A percentile compares a stretch with the other conserved stretches of the same genome.
Evolutionary conservation across 2,888 invertebrate genomes (phyloP).

Genomic region (Linnaemya tessellans): DNA sequence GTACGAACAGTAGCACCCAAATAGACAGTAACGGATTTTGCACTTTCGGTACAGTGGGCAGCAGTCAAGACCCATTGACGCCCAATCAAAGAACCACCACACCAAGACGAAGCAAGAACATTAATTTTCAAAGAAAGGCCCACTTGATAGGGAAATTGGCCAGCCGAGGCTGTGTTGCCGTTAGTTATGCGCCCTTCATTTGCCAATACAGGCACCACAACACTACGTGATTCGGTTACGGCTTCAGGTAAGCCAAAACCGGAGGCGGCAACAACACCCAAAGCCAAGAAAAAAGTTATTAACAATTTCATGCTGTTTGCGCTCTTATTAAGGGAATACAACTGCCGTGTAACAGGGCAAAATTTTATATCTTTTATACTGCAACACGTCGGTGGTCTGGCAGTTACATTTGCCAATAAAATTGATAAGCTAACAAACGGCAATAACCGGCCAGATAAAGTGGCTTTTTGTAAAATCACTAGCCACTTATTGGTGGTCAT

Average conservation of each 20-base stretch:
- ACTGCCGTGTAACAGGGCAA: neutral
- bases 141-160: slow-evolving; percentile 77
- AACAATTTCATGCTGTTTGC: slow-evolving; percentile 76
- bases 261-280: slow-evolving; percentile 73
- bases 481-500: neutral
- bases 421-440: neutral
- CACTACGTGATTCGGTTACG: slow-evolving; percentile 34
- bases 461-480: neutral
- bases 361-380: neutral
- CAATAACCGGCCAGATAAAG: neutral
- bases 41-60: slow-evolving; percentile 79
- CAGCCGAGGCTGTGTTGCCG: slow-evolving; percentile 67
- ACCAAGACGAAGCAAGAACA: slow-evolving; percentile 74
- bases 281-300: slow-evolving; percentile 74
- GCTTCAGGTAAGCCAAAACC: slow-evolving; percentile 29
- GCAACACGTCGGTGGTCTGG: neutral
- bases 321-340: neutral
- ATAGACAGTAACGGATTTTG: slow-evolving; percentile 75
- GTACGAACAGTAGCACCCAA: slow-evolving; percentile 77
- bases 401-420: neutral
- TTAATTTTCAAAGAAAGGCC: slow-evolving; percentile 76
- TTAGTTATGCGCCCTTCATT: slow-evolving; percentile 74
- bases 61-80: slow-evolving; percentile 79
- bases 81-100: slow-evolving; percentile 79
- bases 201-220: slow-evolving; percentile 28